phyloP scores from a whole-genome alignment of 2,113 vertebrate genomes.

The Gymnarchus niloticus region DNA sequence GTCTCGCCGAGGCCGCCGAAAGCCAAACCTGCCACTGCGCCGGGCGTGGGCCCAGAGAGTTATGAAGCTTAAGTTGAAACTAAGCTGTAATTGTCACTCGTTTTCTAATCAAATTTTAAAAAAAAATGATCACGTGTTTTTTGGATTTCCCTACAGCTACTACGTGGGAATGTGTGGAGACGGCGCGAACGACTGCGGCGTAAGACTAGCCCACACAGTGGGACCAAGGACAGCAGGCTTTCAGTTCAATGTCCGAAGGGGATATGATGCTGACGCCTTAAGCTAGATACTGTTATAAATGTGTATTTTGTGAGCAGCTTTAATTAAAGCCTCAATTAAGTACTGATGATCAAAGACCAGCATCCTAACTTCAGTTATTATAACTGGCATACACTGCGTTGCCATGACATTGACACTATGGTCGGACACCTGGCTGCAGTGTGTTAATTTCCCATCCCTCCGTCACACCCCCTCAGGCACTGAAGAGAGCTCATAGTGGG shows the following conservation, averaged over 20 bases:
- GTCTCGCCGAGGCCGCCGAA: background rate
- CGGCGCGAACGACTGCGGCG: conserved; percentile 95
- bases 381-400: background rate
- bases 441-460: background rate
- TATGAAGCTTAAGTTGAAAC: background rate
- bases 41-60: background rate
- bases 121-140: background rate
- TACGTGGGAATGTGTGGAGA: conserved; percentile 97
- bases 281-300: background rate
- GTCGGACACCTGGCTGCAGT: background rate
- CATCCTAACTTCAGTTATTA: background rate
- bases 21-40: background rate
- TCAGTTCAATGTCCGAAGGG: background rate
- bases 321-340: background rate
- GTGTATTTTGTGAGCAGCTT: background rate
- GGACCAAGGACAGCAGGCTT: background rate
- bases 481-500: conserved; percentile 90
- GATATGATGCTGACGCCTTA: too few species aligned
- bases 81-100: background rate
- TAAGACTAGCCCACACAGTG: conserved; percentile 56
- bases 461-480: conserved; percentile 63
- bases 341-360: background rate
- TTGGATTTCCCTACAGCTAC: conserved; percentile 68
- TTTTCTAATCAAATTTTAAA: background rate
- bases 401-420: background rate